Conservation (phyloP, 1,140 invertebrate species). For the Atta colombica region DNA sequence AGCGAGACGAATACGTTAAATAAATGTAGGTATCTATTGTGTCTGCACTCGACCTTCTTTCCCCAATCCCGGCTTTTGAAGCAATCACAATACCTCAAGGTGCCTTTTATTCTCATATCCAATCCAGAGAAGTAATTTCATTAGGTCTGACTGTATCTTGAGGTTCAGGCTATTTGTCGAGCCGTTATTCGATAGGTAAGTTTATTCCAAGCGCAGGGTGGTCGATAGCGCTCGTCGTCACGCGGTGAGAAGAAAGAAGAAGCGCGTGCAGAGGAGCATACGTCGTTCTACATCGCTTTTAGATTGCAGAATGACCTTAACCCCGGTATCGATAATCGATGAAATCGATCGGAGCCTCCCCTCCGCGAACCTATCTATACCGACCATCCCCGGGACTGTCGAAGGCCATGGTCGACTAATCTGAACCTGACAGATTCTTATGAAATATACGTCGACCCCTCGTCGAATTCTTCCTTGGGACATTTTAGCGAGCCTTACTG, state of each 20-base stretch:
- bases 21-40: neutral
- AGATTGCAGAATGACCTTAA: conserved; percentile 70
- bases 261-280: conserved; percentile 16
- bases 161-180: neutral
- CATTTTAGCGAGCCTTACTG: neutral
- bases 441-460: conserved; percentile 28
- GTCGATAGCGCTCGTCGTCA: conserved; percentile 28
- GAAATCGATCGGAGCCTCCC: conserved; percentile 74
- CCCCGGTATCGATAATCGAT: conserved; percentile 78
- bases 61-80: conserved; percentile 1
- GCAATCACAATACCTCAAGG: neutral
- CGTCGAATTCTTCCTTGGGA: neutral
- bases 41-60: neutral
- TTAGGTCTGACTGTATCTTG: neutral
- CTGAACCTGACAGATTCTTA: conserved; percentile 39
- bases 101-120: conserved; percentile 5
- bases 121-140: conserved; percentile 11
- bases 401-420: conserved; percentile 78
- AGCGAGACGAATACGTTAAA: neutral
- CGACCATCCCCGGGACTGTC: conserved; percentile 68
- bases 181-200: conserved; percentile 34
- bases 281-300: conserved; percentile 49
- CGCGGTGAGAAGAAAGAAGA: neutral
- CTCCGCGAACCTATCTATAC: conserved; percentile 68
- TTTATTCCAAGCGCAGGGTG: conserved; percentile 29